These are phyloP conservation scores for Schizaphis graminum DNA, from an alignment of 2,888 invertebrate genomes.

Conservation along the genomic window DNA sequence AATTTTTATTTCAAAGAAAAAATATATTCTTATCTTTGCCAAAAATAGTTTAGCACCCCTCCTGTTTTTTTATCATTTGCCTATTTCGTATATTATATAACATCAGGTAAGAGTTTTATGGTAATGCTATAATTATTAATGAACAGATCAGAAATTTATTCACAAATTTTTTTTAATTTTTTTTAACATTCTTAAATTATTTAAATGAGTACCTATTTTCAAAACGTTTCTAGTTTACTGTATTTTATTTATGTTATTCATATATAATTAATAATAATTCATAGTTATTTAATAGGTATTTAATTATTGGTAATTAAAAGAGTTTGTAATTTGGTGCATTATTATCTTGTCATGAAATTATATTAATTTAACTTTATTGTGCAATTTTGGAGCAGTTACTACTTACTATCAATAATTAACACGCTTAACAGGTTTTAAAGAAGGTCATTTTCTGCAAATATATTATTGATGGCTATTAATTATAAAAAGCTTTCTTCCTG, in stretches of 20 bases:
- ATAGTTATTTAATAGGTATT: not conserved
- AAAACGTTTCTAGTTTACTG: not conserved
- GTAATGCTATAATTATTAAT: conserved; percentile 1
- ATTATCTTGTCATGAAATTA: conserved; percentile 25
- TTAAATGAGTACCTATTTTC: not conserved
- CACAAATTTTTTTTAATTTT: too few relatives aligned
- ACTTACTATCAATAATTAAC: conserved; percentile 11
- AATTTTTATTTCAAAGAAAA: not conserved
- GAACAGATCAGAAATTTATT: not conserved
- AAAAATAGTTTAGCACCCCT: not conserved
- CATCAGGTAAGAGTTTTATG: not conserved
- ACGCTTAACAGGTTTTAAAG: conserved; percentile 33
- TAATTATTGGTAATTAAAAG: conserved; percentile 11
- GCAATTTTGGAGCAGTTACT: not conserved
- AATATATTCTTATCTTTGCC: not conserved
- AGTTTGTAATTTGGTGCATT: not conserved
- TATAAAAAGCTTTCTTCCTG: conserved; percentile 14
- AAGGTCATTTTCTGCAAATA: conserved; percentile 43
- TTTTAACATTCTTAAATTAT: not conserved
- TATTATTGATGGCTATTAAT: conserved; percentile 1
- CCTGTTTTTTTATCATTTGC: not conserved
- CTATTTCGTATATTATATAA: not conserved
- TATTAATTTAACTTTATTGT: not conserved
- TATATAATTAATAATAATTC: not conserved
- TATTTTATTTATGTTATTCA: not conserved